phyloP scores from a whole-genome alignment of 2,797 vertebrate genomes.

The Astyanax mexicanus region DNA sequence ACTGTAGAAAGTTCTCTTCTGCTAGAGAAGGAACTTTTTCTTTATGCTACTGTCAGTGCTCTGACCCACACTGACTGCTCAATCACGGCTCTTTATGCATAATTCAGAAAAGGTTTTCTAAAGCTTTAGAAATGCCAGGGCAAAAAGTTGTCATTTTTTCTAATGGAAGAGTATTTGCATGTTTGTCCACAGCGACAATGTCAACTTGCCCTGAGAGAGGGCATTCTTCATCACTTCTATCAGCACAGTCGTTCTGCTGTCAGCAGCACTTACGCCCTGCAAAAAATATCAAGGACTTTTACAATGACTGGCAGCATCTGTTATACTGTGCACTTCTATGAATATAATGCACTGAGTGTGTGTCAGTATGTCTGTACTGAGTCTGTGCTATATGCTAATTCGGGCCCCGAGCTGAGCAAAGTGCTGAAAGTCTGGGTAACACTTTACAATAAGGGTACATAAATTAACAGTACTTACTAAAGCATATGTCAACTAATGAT shows the following conservation, averaged over 20 bases:
- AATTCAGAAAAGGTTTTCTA: slow-evolving; percentile 9
- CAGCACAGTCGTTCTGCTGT: neutral
- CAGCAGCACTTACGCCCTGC: neutral
- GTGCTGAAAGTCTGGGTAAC: too few relatives aligned
- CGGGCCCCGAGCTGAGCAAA: too few relatives aligned
- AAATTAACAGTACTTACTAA: too few relatives aligned
- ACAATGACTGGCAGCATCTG: neutral
- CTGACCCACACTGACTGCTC: neutral
- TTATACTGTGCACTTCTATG: neutral
- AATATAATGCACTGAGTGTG: too few relatives aligned
- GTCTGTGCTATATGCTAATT: too few relatives aligned
- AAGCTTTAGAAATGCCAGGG: neutral
- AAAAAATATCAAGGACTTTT: neutral
- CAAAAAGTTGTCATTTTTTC: slow-evolving; percentile 8
- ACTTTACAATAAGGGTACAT: too few relatives aligned
- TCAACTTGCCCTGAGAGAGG: neutral
- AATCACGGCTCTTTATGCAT: slow-evolving; percentile 12
- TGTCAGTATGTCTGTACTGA: too few relatives aligned
- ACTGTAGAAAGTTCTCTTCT: neutral
- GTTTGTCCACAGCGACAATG: slow-evolving; percentile 14
- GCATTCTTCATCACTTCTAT: neutral
- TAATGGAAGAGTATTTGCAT: neutral
- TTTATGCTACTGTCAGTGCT: neutral
- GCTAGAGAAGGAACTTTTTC: neutral
- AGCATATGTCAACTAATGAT: too few relatives aligned